Evolutionary conservation across 2,888 invertebrate genomes (phyloP).

Genomic region (Pristionchus exspectatus): DNA sequence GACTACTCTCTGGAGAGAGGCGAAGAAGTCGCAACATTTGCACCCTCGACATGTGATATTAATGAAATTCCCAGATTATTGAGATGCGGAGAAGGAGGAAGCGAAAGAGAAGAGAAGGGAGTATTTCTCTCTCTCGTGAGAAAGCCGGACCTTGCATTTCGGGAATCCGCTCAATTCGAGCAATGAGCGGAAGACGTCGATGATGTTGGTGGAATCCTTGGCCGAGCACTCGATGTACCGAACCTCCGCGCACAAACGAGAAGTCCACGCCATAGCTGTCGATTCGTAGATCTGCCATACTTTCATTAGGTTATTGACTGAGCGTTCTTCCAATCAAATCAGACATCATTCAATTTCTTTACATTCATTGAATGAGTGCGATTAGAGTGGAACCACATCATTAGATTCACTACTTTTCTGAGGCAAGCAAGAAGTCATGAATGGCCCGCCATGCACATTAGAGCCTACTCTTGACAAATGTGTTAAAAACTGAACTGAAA

Average conservation of each 20-base stretch:
- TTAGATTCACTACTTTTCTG: no score
- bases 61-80: constrained; percentile 36
- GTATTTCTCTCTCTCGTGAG: not conserved
- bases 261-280: constrained; percentile 78
- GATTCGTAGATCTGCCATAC: constrained; percentile 67
- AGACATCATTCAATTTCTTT: not conserved
- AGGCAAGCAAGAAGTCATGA: no score
- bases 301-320: not conserved
- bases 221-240: constrained; percentile 80
- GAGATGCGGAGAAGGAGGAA: constrained; percentile 18
- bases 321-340: not conserved
- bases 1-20: not conserved
- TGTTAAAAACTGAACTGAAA: no score
- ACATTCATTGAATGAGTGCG: not conserved
- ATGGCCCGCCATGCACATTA: no score
- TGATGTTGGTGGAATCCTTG: constrained; percentile 85
- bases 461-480: no score
- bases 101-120: not conserved
- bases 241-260: constrained; percentile 68
- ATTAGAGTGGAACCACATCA: not conserved
- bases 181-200: constrained; percentile 88
- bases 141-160: constrained; percentile 65
- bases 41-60: constrained; percentile 43
- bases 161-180: constrained; percentile 87
- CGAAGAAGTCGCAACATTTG: constrained; percentile 24